phyloP scores from a whole-genome alignment of 2,797 vertebrate species.

The Sphenodon punctatus region DNA sequence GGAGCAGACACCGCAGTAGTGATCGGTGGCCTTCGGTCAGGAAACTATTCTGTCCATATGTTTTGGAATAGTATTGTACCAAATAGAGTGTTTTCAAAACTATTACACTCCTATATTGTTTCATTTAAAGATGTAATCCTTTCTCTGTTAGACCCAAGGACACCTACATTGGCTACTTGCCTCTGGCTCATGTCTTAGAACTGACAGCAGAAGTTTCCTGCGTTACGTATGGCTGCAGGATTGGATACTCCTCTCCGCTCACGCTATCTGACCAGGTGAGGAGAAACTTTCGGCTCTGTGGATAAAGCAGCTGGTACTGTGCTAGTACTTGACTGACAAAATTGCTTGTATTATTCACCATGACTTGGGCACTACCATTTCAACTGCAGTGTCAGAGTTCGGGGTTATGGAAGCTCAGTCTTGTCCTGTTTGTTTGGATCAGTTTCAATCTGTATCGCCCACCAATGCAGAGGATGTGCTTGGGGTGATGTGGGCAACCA shows the following conservation, averaged over 20 bases:
- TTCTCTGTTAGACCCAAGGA: slow-evolving; percentile 84
- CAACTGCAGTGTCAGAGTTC: no score
- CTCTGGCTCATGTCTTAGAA: slow-evolving; percentile 95
- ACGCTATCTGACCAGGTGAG: slow-evolving; percentile 96
- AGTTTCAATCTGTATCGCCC: no score
- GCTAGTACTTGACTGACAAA: not conserved
- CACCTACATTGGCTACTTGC: slow-evolving; percentile 96
- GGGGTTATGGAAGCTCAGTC: no score
- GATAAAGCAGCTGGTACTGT: no score
- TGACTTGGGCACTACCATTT: no score
- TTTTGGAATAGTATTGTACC: not conserved
- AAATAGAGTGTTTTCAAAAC: not conserved
- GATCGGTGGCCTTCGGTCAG: not conserved
- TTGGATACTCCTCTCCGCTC: slow-evolving; percentile 96
- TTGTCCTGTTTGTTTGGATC: no score
- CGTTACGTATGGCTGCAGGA: slow-evolving; percentile 93
- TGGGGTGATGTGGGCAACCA: no score
- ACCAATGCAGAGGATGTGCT: no score
- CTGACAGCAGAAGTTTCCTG: slow-evolving; percentile 98
- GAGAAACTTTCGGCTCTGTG: not conserved
- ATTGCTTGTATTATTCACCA: fast-evolving
- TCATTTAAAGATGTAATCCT: not conserved
- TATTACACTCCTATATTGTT: not conserved
- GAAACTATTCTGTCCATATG: not conserved
- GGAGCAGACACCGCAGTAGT: not conserved